A percentile compares a stretch with the other conserved stretches of the same genome.
phyloP scores from a whole-genome alignment of 2,113 vertebrate species.

The Paralichthys olivaceus region DNA sequence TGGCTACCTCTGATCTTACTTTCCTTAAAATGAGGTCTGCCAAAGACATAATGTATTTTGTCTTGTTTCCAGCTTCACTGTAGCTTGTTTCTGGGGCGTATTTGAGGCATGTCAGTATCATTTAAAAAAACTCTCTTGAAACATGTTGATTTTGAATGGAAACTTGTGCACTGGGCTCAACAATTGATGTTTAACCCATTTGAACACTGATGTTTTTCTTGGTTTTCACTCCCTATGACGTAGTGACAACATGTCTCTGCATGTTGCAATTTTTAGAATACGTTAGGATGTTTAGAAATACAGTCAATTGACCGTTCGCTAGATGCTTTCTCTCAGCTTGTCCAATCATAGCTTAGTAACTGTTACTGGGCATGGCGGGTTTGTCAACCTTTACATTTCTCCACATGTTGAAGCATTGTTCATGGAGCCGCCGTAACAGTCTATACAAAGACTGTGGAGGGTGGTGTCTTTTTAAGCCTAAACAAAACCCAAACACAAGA shows the following conservation, averaged over 20 bases:
- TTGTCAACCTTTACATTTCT: neutral
- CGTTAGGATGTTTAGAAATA: neutral
- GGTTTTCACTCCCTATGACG: neutral
- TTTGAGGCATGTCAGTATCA: neutral
- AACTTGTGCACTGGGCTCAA: neutral
- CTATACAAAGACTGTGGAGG: neutral
- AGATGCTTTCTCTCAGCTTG: neutral
- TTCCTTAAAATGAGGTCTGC: conserved; percentile 10
- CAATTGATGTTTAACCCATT: neutral
- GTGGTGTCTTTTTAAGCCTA: neutral
- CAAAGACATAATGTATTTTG: conserved; percentile 32
- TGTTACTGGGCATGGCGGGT: neutral
- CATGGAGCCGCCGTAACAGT: neutral
- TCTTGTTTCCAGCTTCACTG: conserved; percentile 22
- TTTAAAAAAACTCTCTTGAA: neutral
- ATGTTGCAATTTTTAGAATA: neutral
- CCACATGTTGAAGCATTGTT: neutral
- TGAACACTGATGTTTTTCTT: neutral
- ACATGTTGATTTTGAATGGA: conserved; percentile 2
- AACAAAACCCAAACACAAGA: neutral
- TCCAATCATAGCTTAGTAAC: neutral
- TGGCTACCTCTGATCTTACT: conserved; percentile 18
- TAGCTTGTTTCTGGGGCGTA: neutral
- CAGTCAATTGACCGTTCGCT: neutral
- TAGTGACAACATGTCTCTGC: neutral